phyloP scores from a whole-genome alignment of 2,888 invertebrate species.

The Hemithea aestivaria region DNA sequence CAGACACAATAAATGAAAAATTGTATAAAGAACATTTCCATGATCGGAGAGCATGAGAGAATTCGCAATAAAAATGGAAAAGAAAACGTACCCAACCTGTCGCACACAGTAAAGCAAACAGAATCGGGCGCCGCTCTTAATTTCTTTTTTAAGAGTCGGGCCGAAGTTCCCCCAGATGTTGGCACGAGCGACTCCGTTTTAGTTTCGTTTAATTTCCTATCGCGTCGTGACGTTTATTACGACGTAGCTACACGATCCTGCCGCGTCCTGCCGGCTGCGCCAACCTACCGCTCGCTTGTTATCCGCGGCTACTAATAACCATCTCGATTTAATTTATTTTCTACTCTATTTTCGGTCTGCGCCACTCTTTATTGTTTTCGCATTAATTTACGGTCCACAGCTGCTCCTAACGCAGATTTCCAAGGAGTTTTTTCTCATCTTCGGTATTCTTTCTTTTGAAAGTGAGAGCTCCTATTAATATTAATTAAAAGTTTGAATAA shows the following conservation, averaged over 20 bases:
- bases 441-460: constrained; percentile 73
- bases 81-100: constrained; percentile 44
- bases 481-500: constrained; percentile 79
- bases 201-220: constrained; percentile 77
- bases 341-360: constrained; percentile 62
- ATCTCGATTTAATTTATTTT: constrained; percentile 65
- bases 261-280: constrained; percentile 39
- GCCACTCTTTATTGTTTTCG: constrained; percentile 72
- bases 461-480: constrained; percentile 76
- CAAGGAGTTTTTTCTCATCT: constrained; percentile 71
- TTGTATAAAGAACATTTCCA: too few species aligned
- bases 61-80: constrained; percentile 39
- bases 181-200: constrained; percentile 64
- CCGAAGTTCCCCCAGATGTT: constrained; percentile 57
- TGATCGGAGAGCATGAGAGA: too few species aligned
- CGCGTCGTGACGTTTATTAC: constrained; percentile 72
- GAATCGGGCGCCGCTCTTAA: constrained; percentile 58
- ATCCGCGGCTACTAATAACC: constrained; percentile 67
- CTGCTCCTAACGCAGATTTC: constrained; percentile 73
- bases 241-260: constrained; percentile 29
- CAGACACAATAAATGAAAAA: too few species aligned
- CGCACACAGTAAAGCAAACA: constrained; percentile 63
- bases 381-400: constrained; percentile 75
- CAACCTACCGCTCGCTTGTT: constrained; percentile 38
- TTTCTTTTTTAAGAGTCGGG: constrained; percentile 60